phyloP scores from a whole-genome alignment of 2,888 invertebrate genomes.

The Pemphredon lugubris region DNA sequence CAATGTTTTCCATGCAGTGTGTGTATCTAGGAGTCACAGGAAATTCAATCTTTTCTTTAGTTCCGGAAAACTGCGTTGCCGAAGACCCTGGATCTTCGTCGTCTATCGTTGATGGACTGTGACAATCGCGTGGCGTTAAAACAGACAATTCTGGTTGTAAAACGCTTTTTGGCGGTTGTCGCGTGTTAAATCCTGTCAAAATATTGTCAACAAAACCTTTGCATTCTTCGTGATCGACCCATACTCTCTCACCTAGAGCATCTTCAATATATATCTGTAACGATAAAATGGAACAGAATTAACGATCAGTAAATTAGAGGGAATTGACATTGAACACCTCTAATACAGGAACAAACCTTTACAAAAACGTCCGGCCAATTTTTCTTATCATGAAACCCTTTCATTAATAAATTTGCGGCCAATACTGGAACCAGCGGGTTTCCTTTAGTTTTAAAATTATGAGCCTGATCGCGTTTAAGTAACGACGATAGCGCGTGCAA shows the following conservation, averaged over 20 bases:
- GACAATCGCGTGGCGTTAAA: conserved; percentile 75
- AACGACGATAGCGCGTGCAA: conserved; percentile 91
- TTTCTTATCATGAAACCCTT: conserved; percentile 90
- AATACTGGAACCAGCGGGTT: conserved; percentile 91
- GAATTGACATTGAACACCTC: too few species aligned
- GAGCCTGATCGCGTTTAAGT: conserved; percentile 88
- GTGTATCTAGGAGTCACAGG: conserved; percentile 84
- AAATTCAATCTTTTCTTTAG: conserved; percentile 80
- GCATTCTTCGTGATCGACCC: conserved; percentile 96
- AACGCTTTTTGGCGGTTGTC: conserved; percentile 87
- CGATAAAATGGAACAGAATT: conserved; percentile 27
- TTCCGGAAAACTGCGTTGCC: conserved; percentile 68
- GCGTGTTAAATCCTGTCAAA: conserved; percentile 91
- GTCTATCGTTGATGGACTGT: conserved; percentile 77
- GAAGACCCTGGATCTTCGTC: conserved; percentile 77
- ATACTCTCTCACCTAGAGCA: conserved; percentile 94
- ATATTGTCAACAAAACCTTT: conserved; percentile 96
- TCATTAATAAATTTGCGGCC: conserved; percentile 91
- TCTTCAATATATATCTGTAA: conserved; percentile 94
- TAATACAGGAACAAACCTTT: too few species aligned
- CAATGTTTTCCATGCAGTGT: conserved; percentile 86
- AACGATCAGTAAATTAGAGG: background rate
- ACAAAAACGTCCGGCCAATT: conserved; percentile 97
- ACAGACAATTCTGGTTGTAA: conserved; percentile 84
- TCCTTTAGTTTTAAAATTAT: conserved; percentile 89